Evolutionary conservation across 2,888 invertebrate genomes (phyloP).

Genomic region (Gortyna flavago): DNA sequence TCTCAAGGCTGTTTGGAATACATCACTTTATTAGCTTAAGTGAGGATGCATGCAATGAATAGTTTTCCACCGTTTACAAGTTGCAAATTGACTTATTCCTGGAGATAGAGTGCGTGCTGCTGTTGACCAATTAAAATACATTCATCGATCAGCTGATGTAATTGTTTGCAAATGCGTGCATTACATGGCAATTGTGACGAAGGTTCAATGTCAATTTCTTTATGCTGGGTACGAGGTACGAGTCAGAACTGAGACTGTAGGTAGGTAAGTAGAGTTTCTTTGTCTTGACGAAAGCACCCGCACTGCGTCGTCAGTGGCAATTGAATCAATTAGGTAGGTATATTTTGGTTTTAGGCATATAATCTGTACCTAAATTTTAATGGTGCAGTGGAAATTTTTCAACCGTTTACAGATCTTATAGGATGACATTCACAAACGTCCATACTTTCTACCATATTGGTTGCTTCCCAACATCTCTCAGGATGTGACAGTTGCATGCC

Average conservation of each 20-base stretch:
- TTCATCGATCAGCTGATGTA: slow-evolving; percentile 55
- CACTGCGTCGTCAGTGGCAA: neutral
- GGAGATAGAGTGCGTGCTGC: slow-evolving; percentile 41
- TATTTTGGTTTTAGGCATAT: neutral
- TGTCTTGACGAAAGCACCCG: neutral
- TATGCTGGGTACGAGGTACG: neutral
- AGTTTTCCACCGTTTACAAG: slow-evolving; percentile 40
- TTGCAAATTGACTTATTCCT: slow-evolving; percentile 49
- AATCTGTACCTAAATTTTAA: neutral
- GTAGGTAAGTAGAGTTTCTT: neutral
- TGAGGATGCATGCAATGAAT: slow-evolving; percentile 60
- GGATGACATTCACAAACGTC: neutral
- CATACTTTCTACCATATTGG: neutral
- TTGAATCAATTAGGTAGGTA: neutral
- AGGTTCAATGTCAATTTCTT: slow-evolving; percentile 51
- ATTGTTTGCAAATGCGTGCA: slow-evolving; percentile 58
- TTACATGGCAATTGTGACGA: slow-evolving; percentile 25
- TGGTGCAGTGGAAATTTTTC: neutral
- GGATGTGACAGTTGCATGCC: slow-evolving; percentile 4
- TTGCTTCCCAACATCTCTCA: neutral
- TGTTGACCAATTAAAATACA: slow-evolving; percentile 52
- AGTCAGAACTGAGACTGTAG: slow-evolving; percentile 14
- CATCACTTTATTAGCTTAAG: slow-evolving; percentile 51
- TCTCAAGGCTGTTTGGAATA: slow-evolving; percentile 61
- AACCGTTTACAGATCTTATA: neutral